A percentile compares a stretch with the other conserved stretches of the same genome.
Evolutionary conservation across 2,888 invertebrate genomes (phyloP).

Genomic region (Hylaea fasciaria): DNA sequence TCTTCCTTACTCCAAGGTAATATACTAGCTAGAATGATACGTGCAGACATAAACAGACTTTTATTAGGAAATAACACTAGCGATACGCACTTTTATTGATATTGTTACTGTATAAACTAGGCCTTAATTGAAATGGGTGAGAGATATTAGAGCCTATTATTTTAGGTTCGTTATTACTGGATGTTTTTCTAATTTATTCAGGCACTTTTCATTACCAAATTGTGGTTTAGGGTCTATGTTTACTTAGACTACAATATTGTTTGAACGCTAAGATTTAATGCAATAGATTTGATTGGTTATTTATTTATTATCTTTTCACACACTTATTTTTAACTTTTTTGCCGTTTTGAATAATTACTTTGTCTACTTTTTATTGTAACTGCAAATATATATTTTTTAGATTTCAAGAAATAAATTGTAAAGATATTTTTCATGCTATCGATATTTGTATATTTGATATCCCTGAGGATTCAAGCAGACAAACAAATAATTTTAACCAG

Average conservation of each 20-base stretch:
- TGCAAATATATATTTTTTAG: too few relatives aligned
- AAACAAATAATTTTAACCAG: too few relatives aligned
- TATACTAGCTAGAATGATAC: slow-evolving; percentile 23
- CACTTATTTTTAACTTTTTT: too few relatives aligned
- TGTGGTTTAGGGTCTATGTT: neutral
- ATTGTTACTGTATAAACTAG: slow-evolving; percentile 11
- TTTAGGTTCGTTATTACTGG: neutral
- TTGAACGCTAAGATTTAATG: neutral
- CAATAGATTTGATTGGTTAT: too few relatives aligned
- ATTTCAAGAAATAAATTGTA: too few relatives aligned
- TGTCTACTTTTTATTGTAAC: too few relatives aligned
- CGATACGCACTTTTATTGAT: slow-evolving; percentile 29
- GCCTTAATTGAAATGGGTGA: slow-evolving; percentile 16
- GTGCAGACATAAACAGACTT: slow-evolving; percentile 29
- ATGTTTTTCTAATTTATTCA: neutral
- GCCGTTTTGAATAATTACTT: too few relatives aligned
- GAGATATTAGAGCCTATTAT: neutral
- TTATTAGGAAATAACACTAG: slow-evolving; percentile 15
- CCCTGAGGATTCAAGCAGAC: too few relatives aligned
- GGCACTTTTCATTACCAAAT: neutral
- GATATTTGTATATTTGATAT: too few relatives aligned
- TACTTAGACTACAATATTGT: neutral
- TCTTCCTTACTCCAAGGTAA: slow-evolving; percentile 20
- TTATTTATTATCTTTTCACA: too few relatives aligned
- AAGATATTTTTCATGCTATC: too few relatives aligned